Evolutionary conservation across 1,140 invertebrate genomes (phyloP), one percentile per base, ranked within the genome.

Genomic region (Drusus annulatus): DNA sequence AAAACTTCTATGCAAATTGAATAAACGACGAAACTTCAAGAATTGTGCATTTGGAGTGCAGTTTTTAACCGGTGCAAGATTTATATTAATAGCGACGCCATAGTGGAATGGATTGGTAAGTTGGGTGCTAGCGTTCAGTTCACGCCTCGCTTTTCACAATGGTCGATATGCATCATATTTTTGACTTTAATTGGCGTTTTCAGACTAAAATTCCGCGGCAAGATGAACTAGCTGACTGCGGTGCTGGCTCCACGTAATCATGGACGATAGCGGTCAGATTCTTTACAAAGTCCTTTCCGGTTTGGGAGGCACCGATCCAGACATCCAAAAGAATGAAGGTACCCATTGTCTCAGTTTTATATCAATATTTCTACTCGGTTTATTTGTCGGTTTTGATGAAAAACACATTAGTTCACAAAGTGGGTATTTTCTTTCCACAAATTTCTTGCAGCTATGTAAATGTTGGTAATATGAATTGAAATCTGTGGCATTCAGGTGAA

Each of bases 201-300:
- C 65, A 69, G 65, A 50, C 3, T 69, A 50, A 50, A 36, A 15
- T 3, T 8, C 31, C 36, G n/a, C 21, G 36, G 10, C 31, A n/a
- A 69, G 65, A 45, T 69, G 65, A 50, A 69, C n/a, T 69, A 69
- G 36, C 15, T 19, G 17, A 17, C n/a, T 31, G 7, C 7, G 65
- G 65, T 50, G 65, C 31, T 50, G 36, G 45, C n/a, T 45, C 65
- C 31, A 50, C 31, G 65, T 45, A 19, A 69, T 19, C 25, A 74
- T 74, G 69, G 69, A 74, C 52, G 69, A 74, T 21, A 74, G 23
- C 52, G 69, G 69, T 21, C 69, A 74, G 23, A 74, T 74, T 56
- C 50, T 74, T 52, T 74, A 74, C 25, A 74, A 74, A 74, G 69
- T 74, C 52, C 52, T 74, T 17, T 54, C 50, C 13, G 51, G 69